Conservation (phyloP, 2,888 invertebrate species). For the Platerodrilus igneus region DNA sequence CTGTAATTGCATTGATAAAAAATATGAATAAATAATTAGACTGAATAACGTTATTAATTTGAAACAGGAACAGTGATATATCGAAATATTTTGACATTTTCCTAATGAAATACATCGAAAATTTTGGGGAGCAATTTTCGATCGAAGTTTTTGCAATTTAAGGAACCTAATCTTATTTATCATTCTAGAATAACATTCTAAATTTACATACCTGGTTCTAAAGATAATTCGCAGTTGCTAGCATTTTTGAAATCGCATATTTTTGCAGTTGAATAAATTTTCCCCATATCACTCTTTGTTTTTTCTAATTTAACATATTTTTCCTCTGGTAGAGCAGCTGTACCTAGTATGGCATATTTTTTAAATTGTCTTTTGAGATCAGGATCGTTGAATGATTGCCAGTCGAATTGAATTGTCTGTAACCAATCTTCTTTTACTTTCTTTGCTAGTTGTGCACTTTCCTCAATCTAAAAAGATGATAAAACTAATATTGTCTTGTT, state of each 20-base stretch:
- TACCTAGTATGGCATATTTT: slow-evolving; percentile 66
- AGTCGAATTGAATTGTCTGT: slow-evolving; percentile 64
- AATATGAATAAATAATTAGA: too few species aligned
- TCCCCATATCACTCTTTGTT: slow-evolving; percentile 67
- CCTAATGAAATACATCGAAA: too few species aligned
- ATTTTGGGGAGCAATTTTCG: too few species aligned
- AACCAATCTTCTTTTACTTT: slow-evolving; percentile 62
- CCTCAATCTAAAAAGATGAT: slow-evolving; percentile 41
- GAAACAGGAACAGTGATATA: too few species aligned
- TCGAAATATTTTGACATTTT: too few species aligned
- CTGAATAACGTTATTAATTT: too few species aligned
- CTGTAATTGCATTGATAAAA: too few species aligned
- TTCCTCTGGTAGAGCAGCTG: slow-evolving; percentile 65
- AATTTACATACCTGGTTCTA: slow-evolving; percentile 63
- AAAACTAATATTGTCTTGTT: slow-evolving; percentile 1
- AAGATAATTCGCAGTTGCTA: slow-evolving; percentile 61
- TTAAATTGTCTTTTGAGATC: slow-evolving; percentile 70
- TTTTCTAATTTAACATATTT: slow-evolving; percentile 59
- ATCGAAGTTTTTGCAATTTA: too few species aligned
- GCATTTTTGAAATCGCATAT: slow-evolving; percentile 65
- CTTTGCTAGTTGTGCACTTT: slow-evolving; percentile 47
- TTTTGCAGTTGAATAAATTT: slow-evolving; percentile 71
- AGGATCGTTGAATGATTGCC: slow-evolving; percentile 67
- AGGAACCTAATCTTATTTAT: too few species aligned
- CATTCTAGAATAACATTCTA: slow-evolving; percentile 1